A percentile compares a stretch with the other conserved stretches of the same genome.
These are phyloP conservation scores for Melanchra persicariae DNA, from an alignment of 2,888 invertebrate species.

Conservation along the genomic window DNA sequence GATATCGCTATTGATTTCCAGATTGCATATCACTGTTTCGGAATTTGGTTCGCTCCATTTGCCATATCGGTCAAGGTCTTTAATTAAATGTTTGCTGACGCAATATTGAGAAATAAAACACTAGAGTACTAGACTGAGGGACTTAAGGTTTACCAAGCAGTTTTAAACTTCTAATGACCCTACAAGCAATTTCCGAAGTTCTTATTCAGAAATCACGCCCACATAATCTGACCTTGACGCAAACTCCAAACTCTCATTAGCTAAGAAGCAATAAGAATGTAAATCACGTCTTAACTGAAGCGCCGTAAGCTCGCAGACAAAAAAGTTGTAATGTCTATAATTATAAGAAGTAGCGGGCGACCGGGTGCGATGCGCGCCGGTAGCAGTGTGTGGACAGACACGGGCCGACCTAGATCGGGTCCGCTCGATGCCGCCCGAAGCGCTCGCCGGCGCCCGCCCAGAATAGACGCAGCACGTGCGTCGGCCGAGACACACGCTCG, in stretches of 20 bases:
- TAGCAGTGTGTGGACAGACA: constrained; percentile 70
- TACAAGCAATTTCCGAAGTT: background rate
- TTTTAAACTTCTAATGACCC: background rate
- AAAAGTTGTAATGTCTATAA: constrained; percentile 57
- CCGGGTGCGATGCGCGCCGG: constrained; percentile 63
- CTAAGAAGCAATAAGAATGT: constrained; percentile 41
- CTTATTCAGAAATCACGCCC: background rate
- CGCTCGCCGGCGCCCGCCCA: constrained; percentile 79
- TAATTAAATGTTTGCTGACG: background rate
- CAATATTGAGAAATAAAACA: background rate
- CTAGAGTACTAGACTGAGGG: background rate
- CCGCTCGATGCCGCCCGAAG: constrained; percentile 84
- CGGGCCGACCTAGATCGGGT: constrained; percentile 85
- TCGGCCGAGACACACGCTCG: constrained; percentile 83
- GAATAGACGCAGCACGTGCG: constrained; percentile 91
- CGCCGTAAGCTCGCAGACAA: constrained; percentile 34
- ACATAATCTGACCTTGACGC: background rate
- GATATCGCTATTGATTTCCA: constrained; percentile 37
- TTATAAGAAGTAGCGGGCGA: constrained; percentile 58
- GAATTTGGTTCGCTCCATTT: background rate
- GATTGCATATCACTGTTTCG: constrained; percentile 20
- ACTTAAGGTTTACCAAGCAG: background rate
- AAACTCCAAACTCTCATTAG: constrained; percentile 41
- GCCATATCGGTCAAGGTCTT: background rate
- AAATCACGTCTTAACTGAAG: constrained; percentile 37